phyloP scores from a whole-genome alignment of 2,888 invertebrate species.

The Linhomoeus sp. region DNA sequence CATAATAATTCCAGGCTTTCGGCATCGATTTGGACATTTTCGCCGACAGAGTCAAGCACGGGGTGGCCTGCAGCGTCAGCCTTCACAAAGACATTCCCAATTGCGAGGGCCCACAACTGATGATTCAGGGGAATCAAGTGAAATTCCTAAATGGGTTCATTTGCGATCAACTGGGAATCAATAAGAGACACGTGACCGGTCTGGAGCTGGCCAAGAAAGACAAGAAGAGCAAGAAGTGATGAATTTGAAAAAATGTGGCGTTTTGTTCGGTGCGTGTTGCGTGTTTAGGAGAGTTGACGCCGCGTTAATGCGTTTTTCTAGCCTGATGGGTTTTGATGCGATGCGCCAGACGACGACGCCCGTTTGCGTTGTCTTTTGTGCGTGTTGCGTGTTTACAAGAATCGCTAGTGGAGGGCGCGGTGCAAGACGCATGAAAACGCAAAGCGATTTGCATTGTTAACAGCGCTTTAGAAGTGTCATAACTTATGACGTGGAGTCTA shows the following conservation, averaged over 20 bases:
- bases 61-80: neutral
- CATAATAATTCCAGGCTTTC: neutral
- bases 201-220: neutral
- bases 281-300: too few species aligned
- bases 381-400: neutral
- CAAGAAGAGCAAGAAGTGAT: neutral
- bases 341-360: too few species aligned
- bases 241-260: too few species aligned
- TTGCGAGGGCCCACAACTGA: constrained; percentile 40
- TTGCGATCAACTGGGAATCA: constrained; percentile 27
- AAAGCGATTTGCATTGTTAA: too few species aligned
- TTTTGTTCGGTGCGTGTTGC: too few species aligned
- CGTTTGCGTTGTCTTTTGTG: too few species aligned
- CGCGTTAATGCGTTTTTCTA: too few species aligned
- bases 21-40: neutral
- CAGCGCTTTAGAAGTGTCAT: too few species aligned
- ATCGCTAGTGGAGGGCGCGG: too few species aligned
- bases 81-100: neutral
- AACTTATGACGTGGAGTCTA: too few species aligned
- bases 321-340: too few species aligned
- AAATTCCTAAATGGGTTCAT: constrained; percentile 38
- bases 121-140: constrained; percentile 78
- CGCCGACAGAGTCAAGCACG: neutral
- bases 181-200: neutral
- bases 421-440: too few species aligned